A percentile compares a stretch with the other conserved stretches of the same genome.
These are phyloP conservation scores for Theocolax elegans DNA, from an alignment of 1,140 invertebrate species.

Conservation along the genomic window DNA sequence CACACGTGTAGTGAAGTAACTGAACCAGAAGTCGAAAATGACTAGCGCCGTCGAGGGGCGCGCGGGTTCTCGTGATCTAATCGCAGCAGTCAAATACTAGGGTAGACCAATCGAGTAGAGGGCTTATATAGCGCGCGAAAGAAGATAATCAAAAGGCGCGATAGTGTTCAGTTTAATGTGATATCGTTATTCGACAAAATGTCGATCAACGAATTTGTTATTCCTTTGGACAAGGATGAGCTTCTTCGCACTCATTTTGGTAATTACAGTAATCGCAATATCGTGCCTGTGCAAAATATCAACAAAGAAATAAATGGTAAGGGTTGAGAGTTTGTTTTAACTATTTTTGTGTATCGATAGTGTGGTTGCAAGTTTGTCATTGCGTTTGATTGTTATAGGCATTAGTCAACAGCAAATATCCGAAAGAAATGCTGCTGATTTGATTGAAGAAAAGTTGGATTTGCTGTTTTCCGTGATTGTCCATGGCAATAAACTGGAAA, in stretches of 20 bases:
- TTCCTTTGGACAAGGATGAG: constrained; percentile 78
- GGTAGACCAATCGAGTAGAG: too few relatives aligned
- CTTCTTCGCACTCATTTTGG: constrained; percentile 69
- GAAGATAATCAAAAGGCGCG: too few relatives aligned
- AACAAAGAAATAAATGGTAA: constrained; percentile 75
- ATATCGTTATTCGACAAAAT: too few relatives aligned
- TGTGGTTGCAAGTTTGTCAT: too few relatives aligned
- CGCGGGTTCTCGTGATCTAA: too few relatives aligned
- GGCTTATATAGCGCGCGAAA: too few relatives aligned
- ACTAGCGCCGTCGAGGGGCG: too few relatives aligned
- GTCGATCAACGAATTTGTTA: constrained; percentile 71
- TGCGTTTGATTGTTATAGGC: too few relatives aligned
- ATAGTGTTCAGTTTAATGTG: too few relatives aligned
- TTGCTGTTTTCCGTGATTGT: constrained; percentile 74
- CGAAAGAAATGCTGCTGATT: constrained; percentile 68
- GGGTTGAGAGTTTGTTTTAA: constrained; percentile 9
- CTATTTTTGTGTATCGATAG: constrained; percentile 6
- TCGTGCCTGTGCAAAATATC: constrained; percentile 71
- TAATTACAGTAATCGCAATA: constrained; percentile 78
- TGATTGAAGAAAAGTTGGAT: constrained; percentile 81
- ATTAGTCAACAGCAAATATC: constrained; percentile 67
- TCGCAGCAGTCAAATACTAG: too few relatives aligned
- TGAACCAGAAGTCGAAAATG: too few relatives aligned
- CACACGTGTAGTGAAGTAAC: too few relatives aligned
- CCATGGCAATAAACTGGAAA: constrained; percentile 70